phyloP scores from a whole-genome alignment of 2,888 invertebrate species.

The Halictus quadricinctus region DNA sequence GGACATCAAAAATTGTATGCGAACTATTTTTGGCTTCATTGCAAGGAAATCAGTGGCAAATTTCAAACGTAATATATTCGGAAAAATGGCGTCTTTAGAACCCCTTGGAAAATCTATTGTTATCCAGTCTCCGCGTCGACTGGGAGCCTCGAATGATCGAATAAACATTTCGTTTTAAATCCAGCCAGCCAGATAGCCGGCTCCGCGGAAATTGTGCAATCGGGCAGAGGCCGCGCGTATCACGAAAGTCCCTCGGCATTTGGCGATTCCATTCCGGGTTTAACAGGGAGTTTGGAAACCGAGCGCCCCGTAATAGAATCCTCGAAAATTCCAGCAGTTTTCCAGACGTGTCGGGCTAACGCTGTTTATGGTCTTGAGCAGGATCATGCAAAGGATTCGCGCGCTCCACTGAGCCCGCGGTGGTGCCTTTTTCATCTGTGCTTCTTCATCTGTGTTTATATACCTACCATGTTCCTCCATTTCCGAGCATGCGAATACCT shows the following conservation, averaged over 20 bases:
- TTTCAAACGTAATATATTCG: no score
- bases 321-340: conserved; percentile 25
- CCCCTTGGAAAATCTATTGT: neutral
- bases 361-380: conserved; percentile 33
- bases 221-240: neutral
- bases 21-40: no score
- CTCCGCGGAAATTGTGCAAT: conserved; percentile 25
- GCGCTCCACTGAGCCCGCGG: conserved; percentile 17
- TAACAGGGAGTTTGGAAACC: conserved; percentile 30
- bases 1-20: no score
- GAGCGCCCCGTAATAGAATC: conserved; percentile 26
- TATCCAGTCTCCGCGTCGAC: neutral
- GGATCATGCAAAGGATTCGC: conserved; percentile 42
- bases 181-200: neutral
- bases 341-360: neutral
- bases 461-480: neutral
- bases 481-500: neutral
- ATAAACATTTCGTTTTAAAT: conserved; percentile 12
- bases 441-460: conserved; percentile 17
- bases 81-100: neutral
- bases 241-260: conserved; percentile 4
- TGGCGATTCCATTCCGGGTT: conserved; percentile 25
- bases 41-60: no score
- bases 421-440: conserved; percentile 19
- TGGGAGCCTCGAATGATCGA: neutral